Conservation (phyloP, 2,113 vertebrate species). For the Corythaeola cristata region DNA sequence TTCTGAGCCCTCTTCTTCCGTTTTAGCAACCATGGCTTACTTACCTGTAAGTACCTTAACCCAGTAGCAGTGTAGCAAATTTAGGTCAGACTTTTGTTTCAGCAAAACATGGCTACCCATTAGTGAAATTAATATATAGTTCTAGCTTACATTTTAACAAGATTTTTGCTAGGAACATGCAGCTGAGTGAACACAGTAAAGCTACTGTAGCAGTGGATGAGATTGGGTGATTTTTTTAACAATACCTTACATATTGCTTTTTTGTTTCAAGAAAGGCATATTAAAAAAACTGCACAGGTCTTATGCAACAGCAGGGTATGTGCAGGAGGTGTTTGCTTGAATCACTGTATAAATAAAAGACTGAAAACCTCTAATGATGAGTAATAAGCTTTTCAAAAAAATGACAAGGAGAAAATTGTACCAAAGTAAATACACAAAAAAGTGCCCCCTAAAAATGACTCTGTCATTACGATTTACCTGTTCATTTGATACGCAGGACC, state of each 20-base stretch:
- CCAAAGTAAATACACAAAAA: slow-evolving; percentile 73
- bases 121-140: background rate
- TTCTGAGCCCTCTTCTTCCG: background rate
- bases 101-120: background rate
- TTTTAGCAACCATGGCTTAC: background rate
- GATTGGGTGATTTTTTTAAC: background rate
- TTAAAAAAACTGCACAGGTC: background rate
- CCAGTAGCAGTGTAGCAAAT: background rate
- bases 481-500: slow-evolving; percentile 50
- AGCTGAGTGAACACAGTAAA: background rate
- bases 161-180: background rate
- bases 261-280: background rate
- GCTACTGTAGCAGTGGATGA: background rate
- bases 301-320: background rate
- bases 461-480: slow-evolving; percentile 68
- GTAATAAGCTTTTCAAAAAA: slow-evolving; percentile 37
- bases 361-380: background rate
- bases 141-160: slow-evolving; percentile 7
- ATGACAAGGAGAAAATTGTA: slow-evolving; percentile 52
- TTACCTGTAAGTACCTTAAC: background rate
- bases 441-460: slow-evolving; percentile 74
- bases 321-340: background rate
- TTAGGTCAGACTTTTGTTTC: background rate
- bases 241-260: background rate
- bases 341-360: background rate